These are phyloP conservation scores for Sebastes oblongus DNA, from an alignment of 2,797 vertebrate species.

Conservation along the genomic window DNA sequence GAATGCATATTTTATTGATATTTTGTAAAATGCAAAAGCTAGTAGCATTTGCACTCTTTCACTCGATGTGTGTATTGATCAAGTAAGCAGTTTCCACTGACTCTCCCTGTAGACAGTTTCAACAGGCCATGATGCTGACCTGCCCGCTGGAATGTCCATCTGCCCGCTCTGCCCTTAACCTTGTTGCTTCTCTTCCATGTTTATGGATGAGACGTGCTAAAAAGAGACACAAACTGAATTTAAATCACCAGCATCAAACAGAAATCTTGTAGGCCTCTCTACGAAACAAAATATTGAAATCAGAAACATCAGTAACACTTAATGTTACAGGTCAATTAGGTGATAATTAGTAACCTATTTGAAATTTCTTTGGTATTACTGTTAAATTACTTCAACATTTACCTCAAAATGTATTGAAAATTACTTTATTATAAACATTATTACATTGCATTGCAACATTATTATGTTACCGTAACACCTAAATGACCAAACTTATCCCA, in stretches of 20 bases:
- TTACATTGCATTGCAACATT: too few relatives aligned
- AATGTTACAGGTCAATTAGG: too few relatives aligned
- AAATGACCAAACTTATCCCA: background rate
- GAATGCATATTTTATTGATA: background rate
- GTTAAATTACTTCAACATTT: too few relatives aligned
- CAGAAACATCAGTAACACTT: background rate
- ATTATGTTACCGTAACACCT: background rate
- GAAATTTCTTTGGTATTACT: too few relatives aligned
- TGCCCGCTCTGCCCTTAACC: constrained; percentile 19
- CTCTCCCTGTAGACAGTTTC: background rate
- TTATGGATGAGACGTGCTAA: constrained; percentile 45
- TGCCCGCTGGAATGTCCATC: constrained; percentile 11
- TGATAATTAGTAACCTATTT: background rate
- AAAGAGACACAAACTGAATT: background rate
- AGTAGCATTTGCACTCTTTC: background rate
- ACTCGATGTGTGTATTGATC: background rate
- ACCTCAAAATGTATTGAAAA: too few relatives aligned
- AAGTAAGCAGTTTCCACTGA: background rate
- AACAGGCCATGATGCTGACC: background rate
- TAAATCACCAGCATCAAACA: background rate
- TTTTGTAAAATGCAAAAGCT: background rate
- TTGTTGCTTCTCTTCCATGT: constrained; percentile 33
- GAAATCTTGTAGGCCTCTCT: background rate
- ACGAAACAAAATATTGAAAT: background rate
- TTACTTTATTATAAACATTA: too few relatives aligned